Evolutionary conservation across 2,797 vertebrate genomes (phyloP), one percentile per base, ranked within the genome.

Genomic region (Dallia pectoralis): DNA sequence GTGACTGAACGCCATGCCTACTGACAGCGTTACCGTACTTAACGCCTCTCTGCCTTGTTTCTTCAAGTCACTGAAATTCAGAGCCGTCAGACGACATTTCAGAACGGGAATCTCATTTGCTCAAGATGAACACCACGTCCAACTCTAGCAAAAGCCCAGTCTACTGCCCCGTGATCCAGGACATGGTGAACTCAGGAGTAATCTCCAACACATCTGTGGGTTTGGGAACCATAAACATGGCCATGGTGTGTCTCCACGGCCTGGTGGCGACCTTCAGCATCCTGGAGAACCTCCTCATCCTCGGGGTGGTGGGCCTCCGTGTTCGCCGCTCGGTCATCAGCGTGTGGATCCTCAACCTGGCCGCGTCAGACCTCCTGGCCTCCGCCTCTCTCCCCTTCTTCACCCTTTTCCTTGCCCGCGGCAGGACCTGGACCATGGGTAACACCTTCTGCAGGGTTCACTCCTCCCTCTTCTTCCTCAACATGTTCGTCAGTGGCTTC

Each of bases 321-420:
- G 78, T 92, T 7, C 87, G 77, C n/a, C 86, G 79, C 74, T 78
- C 89, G 0, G 47, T 92, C 40, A 87, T 89, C 77, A 88, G 89
- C 71, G 66, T 90, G 53, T 92, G 91, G 91, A 90, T 92, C 69
- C 82, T 92, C 67, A 92, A 92, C 82, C 85, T 92, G 0, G 89
- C 90, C 0, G 80, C 79, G 1, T 91, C 91, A 0, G 90, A 92
- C 78, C 40, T 92, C 22, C 79, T 92, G 47, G 85, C 89, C 78
- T 90, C 91, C 0, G 6, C 79, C 2, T 84, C 73, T 0, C 78
- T 92, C 61, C 90, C 91, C 5, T 78, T 91, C 80, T 91, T 90
- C 73, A 90, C 89, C 6, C n/a, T 82, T 62, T 92, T 87, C 79
- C 66, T 91, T 78, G 88, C 91, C 27, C n/a, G 1, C 0, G 89